Evolutionary conservation across 2,888 invertebrate species (phyloP), one percentile per base, ranked within the genome.

Genomic region (Chloroclystis v-ata): DNA sequence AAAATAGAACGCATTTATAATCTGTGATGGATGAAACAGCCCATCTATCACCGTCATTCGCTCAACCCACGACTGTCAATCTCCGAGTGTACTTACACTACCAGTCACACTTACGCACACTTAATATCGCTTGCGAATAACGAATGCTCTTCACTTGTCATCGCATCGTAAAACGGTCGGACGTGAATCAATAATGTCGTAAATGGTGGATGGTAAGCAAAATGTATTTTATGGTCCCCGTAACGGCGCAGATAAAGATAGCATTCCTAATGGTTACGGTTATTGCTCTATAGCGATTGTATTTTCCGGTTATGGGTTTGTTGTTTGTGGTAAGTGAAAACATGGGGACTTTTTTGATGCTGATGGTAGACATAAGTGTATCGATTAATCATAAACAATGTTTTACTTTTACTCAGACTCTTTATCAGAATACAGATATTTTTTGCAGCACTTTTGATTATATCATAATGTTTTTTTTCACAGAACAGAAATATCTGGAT

Each of bases 91-190:
- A 29, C 13, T 40, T 42, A 37, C 43, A 37, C 51, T 49, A 52
- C 55, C 47, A 28, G 28, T 55, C 57, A 52, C 35, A 38, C 42
- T 40, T 35, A 47, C 26, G 50, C 28, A 10, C 11, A 20, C 30
- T 42, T 37, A 46, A 16, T 47, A 30, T 32, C 43, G 43, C 42
- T 52, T n/a, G n/a, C n/a, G n/a, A n/a, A n/a, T n/a, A n/a, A n/a
- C n/a, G n/a, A n/a, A n/a, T n/a, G n/a, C 52, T 48, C 43, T 54
- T 49, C 46, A 47, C 43, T 43, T 49, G 54, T 51, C 55, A 54
- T 54, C 43, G 44, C 43, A 39, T 52, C 46, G 44, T 48, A 30
- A 47, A 39, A 49, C 50, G 48, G 47, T 46, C 30, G 46, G 39
- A 45, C 46, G 39, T 12, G 26, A 45, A 49, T 46, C 49, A 46